A percentile compares a stretch with the other conserved stretches of the same genome.
phyloP scores from a whole-genome alignment of 2,888 invertebrate species.

The Nasonia oneida region DNA sequence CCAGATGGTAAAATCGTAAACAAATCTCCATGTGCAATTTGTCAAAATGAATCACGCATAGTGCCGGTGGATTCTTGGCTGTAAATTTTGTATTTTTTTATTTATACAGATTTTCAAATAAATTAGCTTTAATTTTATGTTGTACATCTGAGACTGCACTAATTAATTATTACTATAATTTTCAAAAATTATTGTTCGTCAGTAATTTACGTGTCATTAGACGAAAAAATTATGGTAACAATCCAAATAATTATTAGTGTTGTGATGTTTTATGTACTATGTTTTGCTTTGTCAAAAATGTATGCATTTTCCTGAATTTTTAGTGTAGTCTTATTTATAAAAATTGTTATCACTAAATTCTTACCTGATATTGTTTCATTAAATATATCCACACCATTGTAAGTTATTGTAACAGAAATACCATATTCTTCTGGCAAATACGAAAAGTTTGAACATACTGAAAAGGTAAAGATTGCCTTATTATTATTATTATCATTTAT shows the following conservation, averaged over 20 bases:
- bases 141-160: background rate
- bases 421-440: conserved; percentile 72
- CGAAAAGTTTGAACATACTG: conserved; percentile 72
- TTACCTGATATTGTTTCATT: conserved; percentile 74
- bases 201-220: too few species aligned
- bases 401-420: conserved; percentile 70
- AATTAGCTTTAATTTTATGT: background rate
- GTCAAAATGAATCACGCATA: conserved; percentile 71
- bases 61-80: conserved; percentile 74
- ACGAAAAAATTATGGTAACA: background rate
- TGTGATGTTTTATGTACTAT: background rate
- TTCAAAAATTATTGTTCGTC: background rate
- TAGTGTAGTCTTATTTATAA: background rate
- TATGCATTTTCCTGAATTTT: background rate
- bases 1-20: conserved; percentile 70
- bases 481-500: background rate
- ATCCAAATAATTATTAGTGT: background rate
- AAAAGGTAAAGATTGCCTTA: conserved; percentile 52
- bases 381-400: conserved; percentile 67
- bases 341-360: conserved; percentile 1
- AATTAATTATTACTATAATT: background rate
- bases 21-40: conserved; percentile 68
- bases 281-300: background rate
- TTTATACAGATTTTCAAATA: background rate
- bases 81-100: conserved; percentile 27